Evolutionary conservation across 2,888 invertebrate species (phyloP).

Genomic region (Philereme transversata): DNA sequence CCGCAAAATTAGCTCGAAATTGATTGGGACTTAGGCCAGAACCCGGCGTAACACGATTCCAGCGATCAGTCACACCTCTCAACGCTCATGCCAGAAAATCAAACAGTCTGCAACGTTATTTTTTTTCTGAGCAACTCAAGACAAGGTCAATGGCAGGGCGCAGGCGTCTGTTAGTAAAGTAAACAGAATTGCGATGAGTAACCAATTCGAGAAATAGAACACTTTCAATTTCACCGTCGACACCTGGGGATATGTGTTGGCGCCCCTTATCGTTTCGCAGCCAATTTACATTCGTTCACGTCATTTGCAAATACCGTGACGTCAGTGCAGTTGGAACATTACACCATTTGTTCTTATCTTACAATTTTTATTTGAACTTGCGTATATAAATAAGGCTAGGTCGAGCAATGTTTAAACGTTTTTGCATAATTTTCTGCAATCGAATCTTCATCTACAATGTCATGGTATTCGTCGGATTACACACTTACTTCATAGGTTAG

Average conservation of each 20-base stretch:
- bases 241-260: slow-evolving; percentile 61
- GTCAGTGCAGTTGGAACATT: slow-evolving; percentile 14
- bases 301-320: slow-evolving; percentile 34
- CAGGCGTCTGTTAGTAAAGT: slow-evolving; percentile 69
- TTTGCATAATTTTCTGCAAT: neutral
- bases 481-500: slow-evolving; percentile 2
- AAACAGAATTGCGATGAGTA: slow-evolving; percentile 75
- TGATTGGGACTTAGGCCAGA: slow-evolving; percentile 26
- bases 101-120: slow-evolving; percentile 49
- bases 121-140: slow-evolving; percentile 57
- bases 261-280: slow-evolving; percentile 44
- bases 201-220: slow-evolving; percentile 69
- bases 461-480: neutral
- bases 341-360: slow-evolving; percentile 7
- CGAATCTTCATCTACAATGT: slow-evolving; percentile 8
- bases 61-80: slow-evolving; percentile 33
- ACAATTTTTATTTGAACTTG: slow-evolving; percentile 8
- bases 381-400: neutral
- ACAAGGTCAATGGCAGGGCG: slow-evolving; percentile 80
- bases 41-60: slow-evolving; percentile 30
- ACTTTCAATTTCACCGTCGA: slow-evolving; percentile 64
- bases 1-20: slow-evolving; percentile 29
- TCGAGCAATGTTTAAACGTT: neutral
- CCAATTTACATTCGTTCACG: slow-evolving; percentile 39
- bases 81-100: slow-evolving; percentile 33